Evolutionary conservation across 2,797 vertebrate genomes (phyloP).

Genomic region (Ctenopoma kingsleyae): DNA sequence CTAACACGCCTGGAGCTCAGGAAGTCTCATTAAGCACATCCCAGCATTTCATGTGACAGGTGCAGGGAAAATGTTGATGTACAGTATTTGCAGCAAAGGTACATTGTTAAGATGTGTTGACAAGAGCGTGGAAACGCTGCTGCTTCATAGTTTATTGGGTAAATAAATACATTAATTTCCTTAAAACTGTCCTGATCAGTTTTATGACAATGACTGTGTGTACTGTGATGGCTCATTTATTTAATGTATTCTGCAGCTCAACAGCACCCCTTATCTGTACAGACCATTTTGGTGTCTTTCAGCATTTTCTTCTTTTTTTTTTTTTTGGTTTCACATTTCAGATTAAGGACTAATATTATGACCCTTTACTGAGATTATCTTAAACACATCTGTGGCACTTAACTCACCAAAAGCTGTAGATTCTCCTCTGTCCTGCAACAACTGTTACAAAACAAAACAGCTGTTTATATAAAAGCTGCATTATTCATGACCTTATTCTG

Average conservation of each 20-base stretch:
- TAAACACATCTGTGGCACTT: no score
- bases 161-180: neutral
- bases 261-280: no score
- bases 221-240: no score
- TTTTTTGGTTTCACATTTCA: no score
- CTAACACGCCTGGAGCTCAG: neutral
- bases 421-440: no score
- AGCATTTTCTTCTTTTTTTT: neutral
- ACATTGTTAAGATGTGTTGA: neutral
- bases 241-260: neutral
- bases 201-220: neutral
- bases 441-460: no score
- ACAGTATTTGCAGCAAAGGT: neutral
- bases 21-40: slow-evolving; percentile 16
- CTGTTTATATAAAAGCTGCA: no score
- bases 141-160: neutral
- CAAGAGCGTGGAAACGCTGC: neutral
- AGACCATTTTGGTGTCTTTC: neutral
- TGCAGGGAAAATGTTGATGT: neutral
- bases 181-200: neutral
- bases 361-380: no score
- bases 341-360: no score
- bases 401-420: no score
- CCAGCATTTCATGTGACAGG: slow-evolving; percentile 7
- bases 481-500: no score